A percentile compares a stretch with the other conserved stretches of the same genome.
phyloP scores from a whole-genome alignment of 1,140 invertebrate species.

The Monochamus saltuarius region DNA sequence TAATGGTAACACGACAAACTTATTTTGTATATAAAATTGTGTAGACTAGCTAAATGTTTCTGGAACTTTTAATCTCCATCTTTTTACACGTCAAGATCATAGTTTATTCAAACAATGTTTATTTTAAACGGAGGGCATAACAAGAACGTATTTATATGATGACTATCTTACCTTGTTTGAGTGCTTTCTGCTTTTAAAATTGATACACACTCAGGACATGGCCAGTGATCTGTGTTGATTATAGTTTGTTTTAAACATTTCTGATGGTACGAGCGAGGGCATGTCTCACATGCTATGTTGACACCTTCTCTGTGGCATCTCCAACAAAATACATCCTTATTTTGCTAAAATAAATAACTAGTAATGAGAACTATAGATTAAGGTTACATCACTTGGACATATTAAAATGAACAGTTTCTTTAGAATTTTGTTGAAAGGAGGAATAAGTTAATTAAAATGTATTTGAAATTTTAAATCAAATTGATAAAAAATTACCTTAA shows the following conservation, averaged over 20 bases:
- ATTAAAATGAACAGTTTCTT: background rate
- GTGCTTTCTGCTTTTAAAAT: constrained; percentile 78
- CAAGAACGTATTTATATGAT: background rate
- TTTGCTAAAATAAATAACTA: constrained; percentile 25
- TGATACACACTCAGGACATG: constrained; percentile 83
- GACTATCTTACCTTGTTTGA: constrained; percentile 54
- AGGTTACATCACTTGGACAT: background rate
- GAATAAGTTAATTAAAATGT: background rate
- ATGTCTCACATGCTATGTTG: constrained; percentile 73
- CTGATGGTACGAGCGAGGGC: constrained; percentile 81
- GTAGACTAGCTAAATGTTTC: too few species aligned
- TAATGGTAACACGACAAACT: too few species aligned
- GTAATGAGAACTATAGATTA: background rate
- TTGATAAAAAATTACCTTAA: constrained; percentile 28
- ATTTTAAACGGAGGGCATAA: too few species aligned
- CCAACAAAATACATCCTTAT: constrained; percentile 85
- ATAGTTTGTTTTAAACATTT: constrained; percentile 67
- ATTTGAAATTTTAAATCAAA: background rate
- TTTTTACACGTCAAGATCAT: too few species aligned
- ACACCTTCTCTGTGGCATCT: constrained; percentile 73
- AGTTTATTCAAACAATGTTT: too few species aligned
- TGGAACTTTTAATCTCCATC: too few species aligned
- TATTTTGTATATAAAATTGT: too few species aligned
- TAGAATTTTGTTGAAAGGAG: background rate
- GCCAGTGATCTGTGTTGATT: constrained; percentile 67